phyloP scores from a whole-genome alignment of 2,888 invertebrate genomes.

The Mactromeris polynyma region DNA sequence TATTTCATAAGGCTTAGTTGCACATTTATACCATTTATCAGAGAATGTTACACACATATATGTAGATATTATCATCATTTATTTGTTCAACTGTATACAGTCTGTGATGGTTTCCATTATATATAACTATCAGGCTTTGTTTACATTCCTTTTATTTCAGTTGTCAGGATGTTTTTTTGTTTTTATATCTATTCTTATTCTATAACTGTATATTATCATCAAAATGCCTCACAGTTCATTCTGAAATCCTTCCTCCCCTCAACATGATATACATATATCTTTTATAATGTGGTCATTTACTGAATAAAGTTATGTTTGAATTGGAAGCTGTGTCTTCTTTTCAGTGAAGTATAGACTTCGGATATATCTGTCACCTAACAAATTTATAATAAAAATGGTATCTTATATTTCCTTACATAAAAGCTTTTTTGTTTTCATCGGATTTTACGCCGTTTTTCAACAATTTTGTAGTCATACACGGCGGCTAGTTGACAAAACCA shows the following conservation, averaged over 20 bases:
- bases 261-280: not conserved
- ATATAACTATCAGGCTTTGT: not conserved
- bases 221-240: not conserved
- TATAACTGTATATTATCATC: not conserved
- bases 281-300: constrained; percentile 7
- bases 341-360: too few species aligned
- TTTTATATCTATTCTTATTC: not conserved
- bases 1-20: too few species aligned
- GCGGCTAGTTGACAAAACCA: too few species aligned
- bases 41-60: not conserved
- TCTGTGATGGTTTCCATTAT: not conserved
- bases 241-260: not conserved
- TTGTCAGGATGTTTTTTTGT: not conserved
- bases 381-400: too few species aligned
- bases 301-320: constrained; percentile 13
- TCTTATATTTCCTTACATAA: too few species aligned
- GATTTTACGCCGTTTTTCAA: too few species aligned
- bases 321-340: not conserved
- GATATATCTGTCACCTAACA: too few species aligned
- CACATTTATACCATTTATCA: not conserved
- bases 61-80: too few species aligned
- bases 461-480: too few species aligned
- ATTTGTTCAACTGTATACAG: not conserved
- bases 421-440: too few species aligned
- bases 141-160: not conserved